Evolutionary conservation across 2,113 vertebrate genomes (phyloP).

Genomic region (Prunella himalayana): DNA sequence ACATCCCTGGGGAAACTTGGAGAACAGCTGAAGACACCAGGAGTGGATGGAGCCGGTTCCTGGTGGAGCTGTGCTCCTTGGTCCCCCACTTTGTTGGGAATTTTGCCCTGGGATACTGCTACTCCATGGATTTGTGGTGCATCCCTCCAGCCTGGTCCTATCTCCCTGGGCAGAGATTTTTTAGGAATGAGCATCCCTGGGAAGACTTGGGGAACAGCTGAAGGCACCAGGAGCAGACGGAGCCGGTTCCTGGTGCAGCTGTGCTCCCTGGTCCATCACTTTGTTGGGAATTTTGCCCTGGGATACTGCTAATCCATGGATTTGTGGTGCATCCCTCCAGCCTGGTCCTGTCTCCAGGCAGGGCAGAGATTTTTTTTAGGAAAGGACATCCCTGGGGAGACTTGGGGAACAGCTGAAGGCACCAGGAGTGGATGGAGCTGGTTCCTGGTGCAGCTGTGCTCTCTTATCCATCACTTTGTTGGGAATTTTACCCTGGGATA

Average conservation of each 20-base stretch:
- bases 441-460: neutral
- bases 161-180: too few relatives aligned
- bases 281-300: neutral
- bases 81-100: too few relatives aligned
- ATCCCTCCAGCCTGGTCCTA: too few relatives aligned
- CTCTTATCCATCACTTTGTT: rapidly evolving
- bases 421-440: rapidly evolving
- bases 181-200: too few relatives aligned
- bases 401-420: neutral
- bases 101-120: too few relatives aligned
- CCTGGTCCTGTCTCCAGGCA: neutral
- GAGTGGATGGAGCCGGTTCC: too few relatives aligned
- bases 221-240: neutral
- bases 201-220: neutral
- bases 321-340: neutral
- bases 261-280: neutral
- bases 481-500: neutral
- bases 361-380: neutral
- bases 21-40: too few relatives aligned
- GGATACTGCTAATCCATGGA: neutral
- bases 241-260: neutral
- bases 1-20: too few relatives aligned
- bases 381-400: too few relatives aligned
- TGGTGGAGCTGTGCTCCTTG: too few relatives aligned
- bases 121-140: too few relatives aligned